These are phyloP conservation scores for Pygocentrus nattereri DNA, from an alignment of 2,797 vertebrate species.

Conservation along the genomic window DNA sequence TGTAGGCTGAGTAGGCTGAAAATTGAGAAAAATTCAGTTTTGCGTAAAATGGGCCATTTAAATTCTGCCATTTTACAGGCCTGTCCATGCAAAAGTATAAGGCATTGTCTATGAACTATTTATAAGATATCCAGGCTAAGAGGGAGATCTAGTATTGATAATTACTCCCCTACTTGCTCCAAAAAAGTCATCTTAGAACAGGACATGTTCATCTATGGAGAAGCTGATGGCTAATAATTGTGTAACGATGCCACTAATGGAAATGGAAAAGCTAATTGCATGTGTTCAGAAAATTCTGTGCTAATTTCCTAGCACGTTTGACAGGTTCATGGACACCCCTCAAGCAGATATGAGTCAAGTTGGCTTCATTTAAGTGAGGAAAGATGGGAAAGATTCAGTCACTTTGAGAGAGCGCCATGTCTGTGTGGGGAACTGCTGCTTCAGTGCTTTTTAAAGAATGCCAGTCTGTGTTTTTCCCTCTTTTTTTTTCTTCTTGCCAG, in stretches of 20 bases:
- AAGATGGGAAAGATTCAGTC: slow-evolving; percentile 55
- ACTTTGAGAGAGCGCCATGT: slow-evolving; percentile 54
- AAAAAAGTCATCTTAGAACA: slow-evolving; percentile 65
- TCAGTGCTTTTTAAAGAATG: slow-evolving; percentile 60
- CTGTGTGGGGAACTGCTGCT: slow-evolving; percentile 59
- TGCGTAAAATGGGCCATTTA: slow-evolving; percentile 5
- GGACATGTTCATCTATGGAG: slow-evolving; percentile 65
- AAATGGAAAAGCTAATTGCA: slow-evolving; percentile 67
- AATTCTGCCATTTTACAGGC: neutral
- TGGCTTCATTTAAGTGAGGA: slow-evolving; percentile 35
- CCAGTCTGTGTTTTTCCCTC: slow-evolving; percentile 46
- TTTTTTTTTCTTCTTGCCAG: slow-evolving; percentile 38
- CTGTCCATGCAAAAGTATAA: slow-evolving; percentile 69
- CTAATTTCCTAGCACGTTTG: slow-evolving; percentile 64
- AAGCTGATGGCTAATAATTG: slow-evolving; percentile 38
- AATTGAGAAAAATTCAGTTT: slow-evolving; percentile 29
- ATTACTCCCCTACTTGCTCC: slow-evolving; percentile 76
- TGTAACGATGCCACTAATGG: slow-evolving; percentile 63
- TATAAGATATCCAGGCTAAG: slow-evolving; percentile 69
- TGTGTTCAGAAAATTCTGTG: slow-evolving; percentile 55
- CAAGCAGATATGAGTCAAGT: slow-evolving; percentile 46
- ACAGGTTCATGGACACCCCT: slow-evolving; percentile 62
- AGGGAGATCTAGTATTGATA: slow-evolving; percentile 67
- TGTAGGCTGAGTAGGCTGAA: too few relatives aligned
- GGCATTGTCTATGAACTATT: slow-evolving; percentile 78